A percentile compares a stretch with the other conserved stretches of the same genome.
Evolutionary conservation across 2,113 vertebrate species (phyloP).

Genomic region (Oryzias woworae): DNA sequence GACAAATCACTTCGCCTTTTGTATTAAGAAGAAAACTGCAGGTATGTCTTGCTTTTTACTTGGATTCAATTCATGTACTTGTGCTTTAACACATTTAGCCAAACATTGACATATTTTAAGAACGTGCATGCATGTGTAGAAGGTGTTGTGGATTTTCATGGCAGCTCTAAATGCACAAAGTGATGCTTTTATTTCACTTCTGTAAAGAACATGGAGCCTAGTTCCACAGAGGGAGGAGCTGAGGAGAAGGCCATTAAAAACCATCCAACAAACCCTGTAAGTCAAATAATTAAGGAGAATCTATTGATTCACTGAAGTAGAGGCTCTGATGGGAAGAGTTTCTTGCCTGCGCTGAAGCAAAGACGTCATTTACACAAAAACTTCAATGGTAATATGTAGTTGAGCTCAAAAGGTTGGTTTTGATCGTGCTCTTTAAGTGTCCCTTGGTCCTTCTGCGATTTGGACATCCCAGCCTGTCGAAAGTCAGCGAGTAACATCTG

Average conservation of each 20-base stretch:
- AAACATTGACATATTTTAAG: background rate
- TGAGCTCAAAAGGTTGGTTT: slow-evolving; percentile 21
- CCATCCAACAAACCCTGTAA: slow-evolving; percentile 72
- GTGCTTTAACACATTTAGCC: background rate
- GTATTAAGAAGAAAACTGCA: slow-evolving; percentile 57
- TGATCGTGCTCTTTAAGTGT: slow-evolving; percentile 27
- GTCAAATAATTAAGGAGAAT: slow-evolving; percentile 51
- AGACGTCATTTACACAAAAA: too few relatives aligned
- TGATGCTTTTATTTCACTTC: slow-evolving; percentile 55
- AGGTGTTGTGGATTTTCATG: slow-evolving; percentile 1
- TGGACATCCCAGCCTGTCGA: slow-evolving; percentile 61
- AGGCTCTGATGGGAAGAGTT: background rate
- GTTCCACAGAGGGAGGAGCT: slow-evolving; percentile 61
- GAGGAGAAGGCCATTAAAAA: slow-evolving; percentile 64
- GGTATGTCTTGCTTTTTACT: slow-evolving; percentile 57
- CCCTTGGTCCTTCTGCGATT: slow-evolving; percentile 48
- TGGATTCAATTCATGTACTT: background rate
- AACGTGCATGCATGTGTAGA: slow-evolving; percentile 4
- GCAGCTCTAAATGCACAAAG: slow-evolving; percentile 64
- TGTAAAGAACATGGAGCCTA: slow-evolving; percentile 80
- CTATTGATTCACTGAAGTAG: background rate
- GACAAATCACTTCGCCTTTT: slow-evolving; percentile 42
- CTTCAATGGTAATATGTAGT: too few relatives aligned
- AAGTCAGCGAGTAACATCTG: slow-evolving; percentile 75
- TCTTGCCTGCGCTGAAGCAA: background rate